Evolutionary conservation across 2,113 vertebrate species (phyloP), one percentile per base, ranked within the genome.

Genomic region (Paraplagusia blochii): DNA sequence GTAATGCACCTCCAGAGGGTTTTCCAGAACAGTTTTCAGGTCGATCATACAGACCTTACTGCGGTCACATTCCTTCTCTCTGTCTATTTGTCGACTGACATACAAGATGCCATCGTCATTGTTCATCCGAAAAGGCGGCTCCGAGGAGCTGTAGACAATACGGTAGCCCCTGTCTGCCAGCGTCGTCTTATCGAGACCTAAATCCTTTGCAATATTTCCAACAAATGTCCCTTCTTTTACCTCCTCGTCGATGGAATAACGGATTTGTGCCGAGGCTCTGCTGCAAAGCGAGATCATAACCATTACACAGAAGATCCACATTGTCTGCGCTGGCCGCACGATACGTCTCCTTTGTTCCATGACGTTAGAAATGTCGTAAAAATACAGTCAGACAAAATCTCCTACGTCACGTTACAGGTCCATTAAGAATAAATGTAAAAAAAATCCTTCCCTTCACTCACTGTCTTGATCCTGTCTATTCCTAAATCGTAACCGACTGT

Each of bases 191-290:
- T 90, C 85, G 11, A 90, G 15, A 12, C 87, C 87, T 12, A 90
- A 52, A 71, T 91, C 89, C 8, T 85, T 89, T 6, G 86, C 87
- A 3, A 91, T 40, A 15, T 91, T 88, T 55, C 88, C 90, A n/a
- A 90, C 84, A 12, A 76, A 44, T 33, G 79, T 58, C 9, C 84
- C 87, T 19, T 81, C 69, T 1, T 82, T 78, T 0, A 77, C 43
- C 19, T 90, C 89, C 18, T 91, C 90, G 0, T 69, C 49, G 38
- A 89, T 39, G 0, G 86, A 87, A 54, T 90, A 91, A 34, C 71
- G 35, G 11, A 85, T 43, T 33, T 91, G 85, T 4, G 79, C 85
- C 0, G 82, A 82, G 9, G 79, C 81, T 60, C 12, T 14, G 13
- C 44, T 67, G 45, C 56, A 72, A 33, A 80, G 70, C 45, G 83